These are phyloP conservation scores for Felis catus DNA, from an alignment of 2,113 vertebrate genomes.

Conservation along the genomic window F.catus_Fca126_mat1.0 CM031421.1:54993001-54993500, in stretches of 20 bases:
- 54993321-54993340: neutral
- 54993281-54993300: neutral
- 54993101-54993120: neutral
- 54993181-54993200: constrained; percentile 22
- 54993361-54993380: neutral
- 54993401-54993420: neutral
- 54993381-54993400: neutral
- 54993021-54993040: neutral
- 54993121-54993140: neutral
- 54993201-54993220: neutral
- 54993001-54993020: neutral
- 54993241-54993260: neutral
- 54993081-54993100: neutral
- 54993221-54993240: neutral
- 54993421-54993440: too few species aligned
- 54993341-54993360: neutral
- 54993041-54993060: neutral
- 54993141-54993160: neutral
- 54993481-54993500: neutral
- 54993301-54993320: neutral
- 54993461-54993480: neutral
- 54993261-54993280: neutral
- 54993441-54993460: neutral
- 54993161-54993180: neutral
- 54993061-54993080: neutral